These are phyloP conservation scores for Hippolais icterina DNA, from an alignment of 2,113 vertebrate genomes.

Conservation along the genomic window DNA sequence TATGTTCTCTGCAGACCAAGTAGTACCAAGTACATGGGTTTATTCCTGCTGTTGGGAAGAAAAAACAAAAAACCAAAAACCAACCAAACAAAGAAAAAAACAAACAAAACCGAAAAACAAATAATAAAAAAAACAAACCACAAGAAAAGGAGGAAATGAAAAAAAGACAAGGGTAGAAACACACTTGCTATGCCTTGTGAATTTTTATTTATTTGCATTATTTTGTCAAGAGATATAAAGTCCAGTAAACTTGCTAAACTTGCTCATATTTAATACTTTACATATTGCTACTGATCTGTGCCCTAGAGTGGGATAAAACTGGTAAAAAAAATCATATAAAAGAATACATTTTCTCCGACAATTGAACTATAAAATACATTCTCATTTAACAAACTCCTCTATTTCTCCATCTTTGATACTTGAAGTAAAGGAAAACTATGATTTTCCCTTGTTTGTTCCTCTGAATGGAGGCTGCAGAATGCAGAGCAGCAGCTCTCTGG, in stretches of 20 bases:
- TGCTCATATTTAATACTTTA: not conserved
- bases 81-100: no score
- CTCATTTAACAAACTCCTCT: not conserved
- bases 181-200: not conserved
- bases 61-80: no score
- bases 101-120: fast-evolving
- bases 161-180: not conserved
- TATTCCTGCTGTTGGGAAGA: not conserved
- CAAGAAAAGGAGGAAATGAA: fast-evolving
- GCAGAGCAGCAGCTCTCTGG: not conserved
- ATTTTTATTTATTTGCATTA: not conserved
- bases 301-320: not conserved
- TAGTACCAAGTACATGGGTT: not conserved
- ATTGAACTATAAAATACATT: slow-evolving; percentile 19
- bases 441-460: not conserved
- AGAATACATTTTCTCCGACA: slow-evolving; percentile 24
- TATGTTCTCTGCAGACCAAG: not conserved
- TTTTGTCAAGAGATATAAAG: not conserved
- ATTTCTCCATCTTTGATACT: not conserved
- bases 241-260: not conserved
- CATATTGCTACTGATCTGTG: not conserved
- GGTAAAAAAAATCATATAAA: slow-evolving; percentile 7
- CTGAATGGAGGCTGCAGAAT: not conserved
- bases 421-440: not conserved
- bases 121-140: not conserved